Percentiles rank a stretch among this genome's conserved stretches.
phyloP scores from a whole-genome alignment of 2,113 vertebrate species.

The Cyprinodon variegatus region DNA sequence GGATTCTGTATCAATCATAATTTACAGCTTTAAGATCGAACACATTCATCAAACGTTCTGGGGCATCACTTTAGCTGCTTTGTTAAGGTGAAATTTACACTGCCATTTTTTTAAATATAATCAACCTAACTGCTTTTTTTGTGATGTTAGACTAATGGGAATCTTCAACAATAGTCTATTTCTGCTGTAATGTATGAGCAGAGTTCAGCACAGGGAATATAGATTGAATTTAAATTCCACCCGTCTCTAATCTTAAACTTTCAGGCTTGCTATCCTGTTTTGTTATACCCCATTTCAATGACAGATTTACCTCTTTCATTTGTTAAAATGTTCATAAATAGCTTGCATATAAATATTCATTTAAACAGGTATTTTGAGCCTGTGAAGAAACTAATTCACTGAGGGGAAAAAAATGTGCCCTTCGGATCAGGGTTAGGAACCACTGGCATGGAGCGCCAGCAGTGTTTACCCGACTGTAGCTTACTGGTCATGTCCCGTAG shows the following conservation, averaged over 20 bases:
- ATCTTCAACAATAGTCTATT: constrained; percentile 41
- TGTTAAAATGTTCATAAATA: background rate
- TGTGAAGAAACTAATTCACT: background rate
- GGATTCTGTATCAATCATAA: constrained; percentile 4
- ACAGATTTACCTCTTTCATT: background rate
- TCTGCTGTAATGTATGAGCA: constrained; percentile 46
- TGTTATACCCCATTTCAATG: background rate
- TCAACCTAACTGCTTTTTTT: background rate
- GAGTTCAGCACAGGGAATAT: constrained; percentile 43
- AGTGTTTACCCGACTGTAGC: constrained; percentile 37
- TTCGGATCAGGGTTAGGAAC: background rate
- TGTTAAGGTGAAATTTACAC: constrained; percentile 5
- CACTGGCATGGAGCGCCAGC: constrained; percentile 27
- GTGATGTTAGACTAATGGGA: constrained; percentile 38
- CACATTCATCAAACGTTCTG: background rate
- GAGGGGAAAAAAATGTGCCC: background rate
- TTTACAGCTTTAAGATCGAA: constrained; percentile 48
- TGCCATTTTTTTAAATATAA: background rate
- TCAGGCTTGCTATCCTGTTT: background rate
- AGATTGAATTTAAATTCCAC: constrained; percentile 48
- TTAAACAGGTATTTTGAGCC: background rate
- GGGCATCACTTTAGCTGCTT: constrained; percentile 12
- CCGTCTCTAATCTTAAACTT: background rate
- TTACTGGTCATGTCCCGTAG: constrained; percentile 65
- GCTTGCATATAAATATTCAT: background rate